Evolutionary conservation across 2,888 invertebrate species (phyloP), one percentile per base, ranked within the genome.

Genomic region (Dusona sp.): DNA sequence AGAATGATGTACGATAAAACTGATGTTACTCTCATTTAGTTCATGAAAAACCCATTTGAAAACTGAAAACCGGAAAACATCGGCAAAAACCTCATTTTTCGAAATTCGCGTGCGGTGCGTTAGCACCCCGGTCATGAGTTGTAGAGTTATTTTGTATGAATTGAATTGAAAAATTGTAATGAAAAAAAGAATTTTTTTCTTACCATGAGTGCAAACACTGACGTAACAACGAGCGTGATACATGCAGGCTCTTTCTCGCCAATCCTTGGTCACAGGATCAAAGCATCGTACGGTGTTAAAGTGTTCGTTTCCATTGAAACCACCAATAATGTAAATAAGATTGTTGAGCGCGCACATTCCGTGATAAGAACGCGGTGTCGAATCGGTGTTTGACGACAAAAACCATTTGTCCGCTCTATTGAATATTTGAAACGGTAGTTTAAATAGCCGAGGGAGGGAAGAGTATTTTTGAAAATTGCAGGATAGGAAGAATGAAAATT

Each of bases 191-290:
- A 3, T 64, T n/a, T 8, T 36, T 94, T 92, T 33, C 6, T 29
- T 90, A 96, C 96, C 96, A 88, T 96, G 96, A 83, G 95, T 95
- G 65, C 96, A 97, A 29, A 97, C 97, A 93, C 97, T 97, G 88
- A 98, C 97, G 91, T 97, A 97, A 94, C 98, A 98, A 88, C 97
- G 95, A 8, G 96, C 96, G 89, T 97, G 96, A 91, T 97, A 97
- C 98, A 98, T 98, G 91, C 97, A 96, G 6, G 97, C 97, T 77
- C 97, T 95, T 91, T 96, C 96, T 67, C 95, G 95, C 98, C 98
- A 98, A 61, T 96, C 95, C 91, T 97, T 97, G 1, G 95, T 95
- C 16, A 97, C 96, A 0, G 98, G 98, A 92, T 98, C 96, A 93
- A 97, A 98, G 91, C 97, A 97, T 79, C 98, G 96, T 48, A 97